These are phyloP conservation scores for Gymnopithys bicolor DNA, from an alignment of 2,797 vertebrate species.

Conservation along the genomic window DNA sequence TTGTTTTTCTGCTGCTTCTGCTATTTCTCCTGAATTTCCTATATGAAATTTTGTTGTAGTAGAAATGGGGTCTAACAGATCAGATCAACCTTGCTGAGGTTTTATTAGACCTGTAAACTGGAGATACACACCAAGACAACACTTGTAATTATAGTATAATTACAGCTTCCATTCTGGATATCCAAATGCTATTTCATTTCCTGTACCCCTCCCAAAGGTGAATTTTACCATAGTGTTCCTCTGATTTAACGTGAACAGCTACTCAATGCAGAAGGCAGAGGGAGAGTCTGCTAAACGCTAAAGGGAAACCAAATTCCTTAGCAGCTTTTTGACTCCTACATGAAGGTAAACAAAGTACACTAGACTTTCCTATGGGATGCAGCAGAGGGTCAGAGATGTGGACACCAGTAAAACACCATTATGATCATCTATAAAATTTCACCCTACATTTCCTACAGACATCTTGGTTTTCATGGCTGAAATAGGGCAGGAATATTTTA, in stretches of 20 bases:
- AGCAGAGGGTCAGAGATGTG: background rate
- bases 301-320: background rate
- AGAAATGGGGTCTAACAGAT: background rate
- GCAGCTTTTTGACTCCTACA: background rate
- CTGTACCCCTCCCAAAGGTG: background rate
- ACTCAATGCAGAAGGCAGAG: background rate
- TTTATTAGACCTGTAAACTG: background rate
- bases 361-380: background rate
- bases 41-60: background rate
- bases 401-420: background rate
- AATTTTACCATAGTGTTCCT: background rate
- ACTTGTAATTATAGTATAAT: background rate
- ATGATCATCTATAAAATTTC: background rate
- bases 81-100: background rate
- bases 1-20: background rate
- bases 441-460: background rate
- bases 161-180: background rate
- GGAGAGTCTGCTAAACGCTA: background rate
- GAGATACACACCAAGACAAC: background rate
- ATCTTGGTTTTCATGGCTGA: background rate
- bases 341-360: background rate
- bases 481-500: background rate
- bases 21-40: background rate
- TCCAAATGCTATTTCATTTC: background rate
- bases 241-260: background rate